A percentile compares a stretch with the other conserved stretches of the same genome.
Evolutionary conservation across 35 echinoderm and acorn worm genomes (phyloP).

Genomic region (Apostichopus japonicus): DNA sequence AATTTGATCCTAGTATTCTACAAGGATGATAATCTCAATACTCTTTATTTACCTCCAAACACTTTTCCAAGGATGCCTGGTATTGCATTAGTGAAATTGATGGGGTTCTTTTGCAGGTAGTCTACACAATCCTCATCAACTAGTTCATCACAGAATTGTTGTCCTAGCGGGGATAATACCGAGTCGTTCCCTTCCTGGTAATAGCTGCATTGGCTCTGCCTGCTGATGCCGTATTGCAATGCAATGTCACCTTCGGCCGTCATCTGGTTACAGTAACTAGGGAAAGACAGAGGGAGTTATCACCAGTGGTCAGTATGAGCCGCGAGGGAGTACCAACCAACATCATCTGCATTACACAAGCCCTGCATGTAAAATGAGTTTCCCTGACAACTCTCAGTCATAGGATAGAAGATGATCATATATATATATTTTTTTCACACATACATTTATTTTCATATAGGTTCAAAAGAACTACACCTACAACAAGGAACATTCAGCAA

Average conservation of each 20-base stretch:
- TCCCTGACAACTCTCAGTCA: no score
- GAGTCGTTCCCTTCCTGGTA: conserved; percentile 41
- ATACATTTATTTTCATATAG: no score
- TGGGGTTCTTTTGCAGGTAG: conserved; percentile 29
- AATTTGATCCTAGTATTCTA: no score
- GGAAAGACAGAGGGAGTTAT: neutral
- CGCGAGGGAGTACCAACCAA: no score
- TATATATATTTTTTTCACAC: no score
- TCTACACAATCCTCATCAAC: conserved; percentile 37
- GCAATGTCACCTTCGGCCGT: conserved; percentile 75
- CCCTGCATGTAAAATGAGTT: no score
- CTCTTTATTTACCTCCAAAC: neutral
- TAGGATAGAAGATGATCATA: no score
- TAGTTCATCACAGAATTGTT: conserved; percentile 48
- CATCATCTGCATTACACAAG: no score
- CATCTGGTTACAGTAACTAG: conserved; percentile 73
- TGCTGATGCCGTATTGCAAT: conserved; percentile 54
- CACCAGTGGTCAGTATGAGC: neutral
- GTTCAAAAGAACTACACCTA: no score
- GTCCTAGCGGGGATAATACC: neutral
- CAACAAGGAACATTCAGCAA: no score
- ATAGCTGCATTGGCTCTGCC: conserved; percentile 54
- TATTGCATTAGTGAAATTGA: conserved; percentile 65
- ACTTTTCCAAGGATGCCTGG: conserved; percentile 66
- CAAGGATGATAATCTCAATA: no score